These are phyloP conservation scores for Tenualosa ilisha DNA, from an alignment of 2,797 vertebrate species.

Conservation along the genomic window DNA sequence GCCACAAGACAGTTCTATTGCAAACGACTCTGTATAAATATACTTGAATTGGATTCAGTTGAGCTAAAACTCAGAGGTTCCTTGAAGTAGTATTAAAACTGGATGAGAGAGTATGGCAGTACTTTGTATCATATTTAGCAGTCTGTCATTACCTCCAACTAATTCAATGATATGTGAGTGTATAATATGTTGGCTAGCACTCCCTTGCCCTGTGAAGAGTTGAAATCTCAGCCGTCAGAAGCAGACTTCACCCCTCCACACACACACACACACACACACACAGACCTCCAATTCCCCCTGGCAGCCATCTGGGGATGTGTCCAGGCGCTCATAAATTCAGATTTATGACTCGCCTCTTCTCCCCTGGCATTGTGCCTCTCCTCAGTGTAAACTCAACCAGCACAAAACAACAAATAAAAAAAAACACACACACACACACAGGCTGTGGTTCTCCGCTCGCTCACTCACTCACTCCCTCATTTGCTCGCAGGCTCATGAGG, in stretches of 20 bases:
- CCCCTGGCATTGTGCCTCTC: constrained; percentile 47
- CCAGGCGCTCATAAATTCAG: constrained; percentile 43
- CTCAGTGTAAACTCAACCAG: constrained; percentile 42
- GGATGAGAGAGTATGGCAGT: not conserved
- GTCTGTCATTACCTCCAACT: not conserved
- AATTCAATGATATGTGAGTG: not conserved
- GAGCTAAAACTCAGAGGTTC: not conserved
- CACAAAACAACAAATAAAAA: constrained; percentile 46
- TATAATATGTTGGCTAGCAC: not conserved
- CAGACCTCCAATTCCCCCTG: constrained; percentile 20
- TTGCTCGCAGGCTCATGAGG: not conserved
- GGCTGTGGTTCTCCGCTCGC: not conserved
- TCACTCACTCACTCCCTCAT: not conserved
- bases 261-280: not conserved
- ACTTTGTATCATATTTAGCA: not conserved
- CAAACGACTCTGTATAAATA: too few relatives aligned
- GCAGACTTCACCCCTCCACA: not conserved
- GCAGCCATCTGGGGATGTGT: constrained; percentile 25
- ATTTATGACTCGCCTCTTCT: constrained; percentile 42
- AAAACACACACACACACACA: constrained; percentile 31
- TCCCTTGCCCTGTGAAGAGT: not conserved
- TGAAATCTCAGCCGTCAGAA: not conserved
- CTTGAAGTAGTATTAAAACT: not conserved
- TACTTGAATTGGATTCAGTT: too few relatives aligned
- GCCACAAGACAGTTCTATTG: too few relatives aligned